Conservation (phyloP, 2,888 invertebrate species). For the Anaspis maculata region DNA sequence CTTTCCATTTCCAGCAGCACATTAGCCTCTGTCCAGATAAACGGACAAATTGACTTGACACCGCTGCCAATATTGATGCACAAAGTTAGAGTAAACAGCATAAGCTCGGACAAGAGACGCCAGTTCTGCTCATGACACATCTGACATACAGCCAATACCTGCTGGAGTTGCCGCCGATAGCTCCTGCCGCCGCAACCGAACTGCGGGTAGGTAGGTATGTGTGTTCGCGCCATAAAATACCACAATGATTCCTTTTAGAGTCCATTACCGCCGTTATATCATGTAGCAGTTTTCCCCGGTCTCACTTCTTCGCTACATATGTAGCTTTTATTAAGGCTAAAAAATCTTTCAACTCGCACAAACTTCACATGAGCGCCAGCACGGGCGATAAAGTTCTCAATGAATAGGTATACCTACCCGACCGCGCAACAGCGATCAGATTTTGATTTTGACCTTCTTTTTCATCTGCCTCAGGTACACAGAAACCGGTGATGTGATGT, state of each 20-base stretch:
- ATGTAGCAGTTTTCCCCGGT: constrained; percentile 10
- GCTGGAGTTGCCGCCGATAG: constrained; percentile 9
- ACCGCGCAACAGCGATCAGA: no score
- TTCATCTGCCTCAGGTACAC: no score
- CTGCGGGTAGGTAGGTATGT: no score
- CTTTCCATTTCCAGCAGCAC: no score
- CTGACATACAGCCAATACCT: constrained; percentile 19
- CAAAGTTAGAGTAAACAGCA: constrained; percentile 13
- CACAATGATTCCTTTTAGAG: constrained; percentile 26
- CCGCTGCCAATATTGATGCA: constrained; percentile 11
- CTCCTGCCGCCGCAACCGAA: constrained; percentile 12
- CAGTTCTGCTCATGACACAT: constrained; percentile 16
- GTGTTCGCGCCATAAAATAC: constrained; percentile 25
- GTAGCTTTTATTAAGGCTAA: constrained; percentile 8
- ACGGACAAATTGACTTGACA: constrained; percentile 14
- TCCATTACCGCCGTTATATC: constrained; percentile 25
- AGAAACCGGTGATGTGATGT: no score
- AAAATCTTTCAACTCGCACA: constrained; percentile 5
- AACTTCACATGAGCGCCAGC: no score
- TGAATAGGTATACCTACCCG: no score
- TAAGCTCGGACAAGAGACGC: constrained; percentile 13
- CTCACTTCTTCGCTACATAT: constrained; percentile 4
- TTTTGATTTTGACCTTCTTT: no score
- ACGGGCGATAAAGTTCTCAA: no score
- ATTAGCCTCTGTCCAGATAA: no score